These are phyloP conservation scores for Eristalis pertinax DNA, from an alignment of 2,888 invertebrate species.

Conservation along the genomic window DNA sequence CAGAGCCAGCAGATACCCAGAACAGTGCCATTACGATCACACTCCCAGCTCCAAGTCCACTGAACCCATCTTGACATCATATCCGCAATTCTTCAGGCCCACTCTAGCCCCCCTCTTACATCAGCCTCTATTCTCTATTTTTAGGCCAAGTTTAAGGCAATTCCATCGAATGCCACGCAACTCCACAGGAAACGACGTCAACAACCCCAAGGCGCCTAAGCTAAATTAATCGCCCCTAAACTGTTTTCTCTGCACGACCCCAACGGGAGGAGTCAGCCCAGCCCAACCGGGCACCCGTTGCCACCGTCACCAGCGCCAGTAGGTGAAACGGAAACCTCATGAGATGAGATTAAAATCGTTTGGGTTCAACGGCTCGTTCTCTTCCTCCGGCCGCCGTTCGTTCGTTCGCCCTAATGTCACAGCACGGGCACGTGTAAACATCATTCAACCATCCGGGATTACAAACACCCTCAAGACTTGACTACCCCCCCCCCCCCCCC, in stretches of 20 bases:
- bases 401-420: conserved; percentile 19
- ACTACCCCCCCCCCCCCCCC: background rate
- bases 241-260: background rate
- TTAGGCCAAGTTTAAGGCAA: background rate
- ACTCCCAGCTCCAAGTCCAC: no score
- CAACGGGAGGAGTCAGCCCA: background rate
- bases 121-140: background rate
- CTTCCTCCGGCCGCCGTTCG: background rate
- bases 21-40: no score
- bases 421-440: conserved; percentile 44
- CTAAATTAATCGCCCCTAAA: background rate
- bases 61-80: background rate
- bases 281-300: background rate
- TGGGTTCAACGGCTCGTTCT: conserved; percentile 41
- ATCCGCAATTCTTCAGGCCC: background rate
- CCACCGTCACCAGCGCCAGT: background rate
- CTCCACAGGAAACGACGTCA: background rate
- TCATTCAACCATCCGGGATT: conserved; percentile 22
- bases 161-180: background rate
- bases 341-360: conserved; percentile 14
- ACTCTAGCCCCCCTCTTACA: background rate
- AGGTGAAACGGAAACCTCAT: conserved; percentile 11
- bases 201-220: background rate
- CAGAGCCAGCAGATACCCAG: no score
- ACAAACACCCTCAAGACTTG: conserved; percentile 3